Conservation (phyloP, 2,797 vertebrate genomes). For the Valencia hispanica region DNA sequence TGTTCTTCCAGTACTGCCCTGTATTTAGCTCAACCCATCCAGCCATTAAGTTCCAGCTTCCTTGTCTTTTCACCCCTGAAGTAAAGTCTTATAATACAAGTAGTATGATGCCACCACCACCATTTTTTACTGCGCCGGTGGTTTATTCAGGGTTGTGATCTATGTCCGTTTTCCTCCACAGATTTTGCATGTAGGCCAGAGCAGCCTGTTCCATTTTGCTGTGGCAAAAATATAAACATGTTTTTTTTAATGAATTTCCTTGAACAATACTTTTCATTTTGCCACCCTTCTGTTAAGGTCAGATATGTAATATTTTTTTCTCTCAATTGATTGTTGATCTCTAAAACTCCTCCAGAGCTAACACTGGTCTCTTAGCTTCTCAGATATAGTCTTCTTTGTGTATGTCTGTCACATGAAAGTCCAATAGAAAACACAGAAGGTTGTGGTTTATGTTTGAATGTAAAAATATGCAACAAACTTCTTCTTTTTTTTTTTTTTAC, state of each 20-base stretch:
- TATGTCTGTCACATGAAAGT: not conserved
- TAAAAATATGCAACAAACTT: no score
- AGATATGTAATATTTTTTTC: not conserved
- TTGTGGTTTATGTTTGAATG: not conserved
- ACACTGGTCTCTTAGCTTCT: not conserved
- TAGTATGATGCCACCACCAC: no score
- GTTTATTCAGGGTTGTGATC: no score
- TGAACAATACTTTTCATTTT: not conserved
- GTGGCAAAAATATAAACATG: not conserved
- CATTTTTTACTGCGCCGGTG: no score
- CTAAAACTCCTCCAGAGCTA: not conserved
- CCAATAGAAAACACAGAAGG: not conserved
- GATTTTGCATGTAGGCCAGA: no score
- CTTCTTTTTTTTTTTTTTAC: no score
- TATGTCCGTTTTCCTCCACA: no score
- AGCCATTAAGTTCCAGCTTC: not conserved
- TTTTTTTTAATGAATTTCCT: not conserved
- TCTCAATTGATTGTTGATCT: not conserved
- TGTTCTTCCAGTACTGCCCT: not conserved
- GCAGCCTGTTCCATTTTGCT: not conserved
- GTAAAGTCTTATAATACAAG: no score
- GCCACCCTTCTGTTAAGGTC: not conserved
- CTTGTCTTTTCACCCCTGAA: not conserved
- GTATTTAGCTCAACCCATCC: not conserved
- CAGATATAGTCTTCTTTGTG: not conserved